phyloP scores from a whole-genome alignment of 2,888 invertebrate genomes.

The Ormyrus labotus region DNA sequence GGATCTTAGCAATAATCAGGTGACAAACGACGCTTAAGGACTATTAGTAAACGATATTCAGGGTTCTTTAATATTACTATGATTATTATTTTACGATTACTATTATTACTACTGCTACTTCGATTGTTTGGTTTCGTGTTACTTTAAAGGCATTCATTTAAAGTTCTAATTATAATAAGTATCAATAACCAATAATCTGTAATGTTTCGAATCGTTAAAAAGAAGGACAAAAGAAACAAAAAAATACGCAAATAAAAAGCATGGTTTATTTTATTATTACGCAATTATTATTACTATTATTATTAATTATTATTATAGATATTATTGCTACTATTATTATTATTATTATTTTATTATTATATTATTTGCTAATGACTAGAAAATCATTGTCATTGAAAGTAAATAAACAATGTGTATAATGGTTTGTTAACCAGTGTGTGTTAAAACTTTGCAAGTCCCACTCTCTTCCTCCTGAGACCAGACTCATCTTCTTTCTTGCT shows the following conservation, averaged over 20 bases:
- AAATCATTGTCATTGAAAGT: conserved; percentile 70
- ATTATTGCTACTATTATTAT: conserved; percentile 55
- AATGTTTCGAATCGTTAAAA: conserved; percentile 66
- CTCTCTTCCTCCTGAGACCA: conserved; percentile 46
- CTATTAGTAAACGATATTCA: conserved; percentile 65
- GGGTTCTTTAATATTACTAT: conserved; percentile 66
- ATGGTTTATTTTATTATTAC: conserved; percentile 63
- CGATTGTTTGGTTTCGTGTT: conserved; percentile 70
- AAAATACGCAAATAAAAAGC: conserved; percentile 58
- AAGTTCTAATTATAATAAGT: conserved; percentile 66
- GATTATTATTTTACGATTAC: conserved; percentile 53
- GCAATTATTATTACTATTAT: conserved; percentile 58
- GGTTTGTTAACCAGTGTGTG: conserved; percentile 70
- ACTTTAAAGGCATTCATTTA: conserved; percentile 70
- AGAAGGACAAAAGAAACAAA: conserved; percentile 63
- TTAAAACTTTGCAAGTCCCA: conserved; percentile 66
- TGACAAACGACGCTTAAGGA: conserved; percentile 66
- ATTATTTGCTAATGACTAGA: conserved; percentile 67
- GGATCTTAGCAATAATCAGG: conserved; percentile 47
- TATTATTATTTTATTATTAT: conserved; percentile 54
- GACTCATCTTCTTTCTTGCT: conserved; percentile 35
- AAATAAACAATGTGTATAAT: conserved; percentile 72
- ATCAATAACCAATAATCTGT: conserved; percentile 67
- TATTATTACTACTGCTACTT: conserved; percentile 57
- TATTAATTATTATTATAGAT: conserved; percentile 49